Conservation (phyloP, 1,140 invertebrate genomes). For the Heliconius himera region DNA sequence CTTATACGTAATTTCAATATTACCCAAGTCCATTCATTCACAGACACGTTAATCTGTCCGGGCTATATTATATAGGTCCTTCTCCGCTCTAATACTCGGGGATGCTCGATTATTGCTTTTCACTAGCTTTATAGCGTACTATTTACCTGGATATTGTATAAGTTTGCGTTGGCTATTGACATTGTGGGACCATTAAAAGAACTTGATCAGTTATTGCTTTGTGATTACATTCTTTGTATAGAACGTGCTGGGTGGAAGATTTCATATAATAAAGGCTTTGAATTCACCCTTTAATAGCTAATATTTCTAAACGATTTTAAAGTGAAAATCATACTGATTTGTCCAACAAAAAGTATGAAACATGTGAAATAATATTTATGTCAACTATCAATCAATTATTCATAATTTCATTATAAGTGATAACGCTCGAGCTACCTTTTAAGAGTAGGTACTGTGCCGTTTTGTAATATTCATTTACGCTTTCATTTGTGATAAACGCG, state of each 20-base stretch:
- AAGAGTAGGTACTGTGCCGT: not conserved
- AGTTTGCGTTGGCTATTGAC: slow-evolving; percentile 21
- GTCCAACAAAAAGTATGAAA: no score
- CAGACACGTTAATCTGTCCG: slow-evolving; percentile 52
- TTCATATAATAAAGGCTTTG: not conserved
- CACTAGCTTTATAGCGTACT: slow-evolving; percentile 28
- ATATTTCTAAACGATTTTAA: not conserved
- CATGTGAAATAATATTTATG: no score
- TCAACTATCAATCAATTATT: no score
- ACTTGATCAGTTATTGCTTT: not conserved
- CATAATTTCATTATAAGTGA: not conserved
- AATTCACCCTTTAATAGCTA: not conserved
- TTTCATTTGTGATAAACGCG: not conserved
- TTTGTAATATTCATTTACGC: not conserved
- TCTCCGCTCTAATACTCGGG: slow-evolving; percentile 41
- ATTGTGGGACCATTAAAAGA: slow-evolving; percentile 29
- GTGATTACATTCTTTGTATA: slow-evolving; percentile 1
- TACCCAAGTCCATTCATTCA: slow-evolving; percentile 25
- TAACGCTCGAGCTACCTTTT: not conserved
- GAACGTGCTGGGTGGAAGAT: not conserved
- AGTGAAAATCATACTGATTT: no score
- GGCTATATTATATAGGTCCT: slow-evolving; percentile 46
- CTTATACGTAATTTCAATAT: slow-evolving; percentile 19
- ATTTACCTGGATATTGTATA: slow-evolving; percentile 23
- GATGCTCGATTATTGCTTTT: slow-evolving; percentile 49